Evolutionary conservation across 23 tunicate species (phyloP), one percentile per base, ranked within the genome.

Genomic region (Trididemnum clinides): DNA sequence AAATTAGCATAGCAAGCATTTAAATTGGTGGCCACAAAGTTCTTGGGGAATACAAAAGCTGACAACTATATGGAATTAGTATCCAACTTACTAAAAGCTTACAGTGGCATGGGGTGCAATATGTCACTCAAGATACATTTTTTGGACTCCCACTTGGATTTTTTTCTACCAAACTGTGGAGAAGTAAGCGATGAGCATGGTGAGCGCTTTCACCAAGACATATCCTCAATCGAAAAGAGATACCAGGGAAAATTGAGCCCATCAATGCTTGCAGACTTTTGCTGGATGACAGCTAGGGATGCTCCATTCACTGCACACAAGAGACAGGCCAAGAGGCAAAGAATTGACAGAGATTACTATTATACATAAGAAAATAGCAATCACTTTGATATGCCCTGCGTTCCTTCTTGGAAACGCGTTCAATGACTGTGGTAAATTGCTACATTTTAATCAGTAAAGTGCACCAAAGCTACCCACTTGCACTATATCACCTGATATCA

Each of bases 131-230:
- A 82, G 75, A 82, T 82, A 64, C 86, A 82, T 82, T 64, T 82
- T 82, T 82, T 82, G 86, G 75, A 82, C 75, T 82, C 86, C 7
- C 86, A 82, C 33, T 32, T 82, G 86, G 57, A 82, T 62, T 82
- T 82, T 64, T 82, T 82, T 51, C 36, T 37, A 78, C 83, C 66
- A 26, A 78, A 51, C 38, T 78, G 83, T 78, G 64, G 65, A 50
- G 65, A 26, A 51, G 83, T 78, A 7, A 78, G 83, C 28, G 83
- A 78, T 78, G 83, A 78, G 83, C 66, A 78, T 29, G 83, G 65
- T 51, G 66, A 78, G 37, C 66, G 66, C 25, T 78, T 78, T 82
- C 76, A 82, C 75, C 86, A 82, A 64, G 4, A 38, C 30, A 63
- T 82, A 64, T 82, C 76, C 22, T 12, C 75, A 64, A 63, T 82